Base-by-base conservation (phyloP, 2,113 vertebrate genomes). In the Leucopsar rothschildi region DNA sequence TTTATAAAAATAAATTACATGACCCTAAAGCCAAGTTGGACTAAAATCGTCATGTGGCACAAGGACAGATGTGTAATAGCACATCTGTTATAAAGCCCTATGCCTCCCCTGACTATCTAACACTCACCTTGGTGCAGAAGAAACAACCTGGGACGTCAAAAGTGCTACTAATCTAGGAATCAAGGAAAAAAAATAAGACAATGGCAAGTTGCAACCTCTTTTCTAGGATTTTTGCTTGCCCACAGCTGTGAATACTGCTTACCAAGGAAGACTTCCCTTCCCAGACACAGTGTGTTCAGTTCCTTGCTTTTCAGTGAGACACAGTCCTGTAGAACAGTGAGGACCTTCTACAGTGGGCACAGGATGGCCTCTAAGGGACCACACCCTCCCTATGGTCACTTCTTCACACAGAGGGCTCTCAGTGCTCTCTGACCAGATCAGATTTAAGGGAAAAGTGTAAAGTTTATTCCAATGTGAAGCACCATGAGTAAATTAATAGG, bases 321-420 rank as follows among this genome's bases (percentile, higher is more conserved):
- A 44, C 33, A 35, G 17, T 73, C 28, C 82, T 69, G 45, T 9
- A 44, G 45, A 56, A 44, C 39, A 86, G 4, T 0, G 2, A 73
- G 57, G 24, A 31, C 11, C 21, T 77, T 29, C 39, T 53, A 33
- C 4, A 4, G 60, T 6, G 15, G 68, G n/a, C 59, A 59, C 63
- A 76, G 75, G 63, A 56, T 53, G 60, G 59, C 12, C 12, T 33
- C 31, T 49, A n/a, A 63, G 18, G 42, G 15, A 64, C 4, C n/a
- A 61, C 59, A 21, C 0, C 0, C 8, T 71, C 35, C 35, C 14
- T 18, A 0, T 7, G 17, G 22, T 86, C 59, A 35, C 31, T 56
- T 59, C 60, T 83, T 69, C 37, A 53, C 1, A 1, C 20, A 31
- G 44, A 35, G 25, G 11, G 15, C 8, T 79, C 72, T 42, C n/a